A percentile compares a stretch with the other conserved stretches of the same genome.
These are phyloP conservation scores for Elmis aenea DNA, from an alignment of 2,888 invertebrate species.

Conservation along the genomic window DNA sequence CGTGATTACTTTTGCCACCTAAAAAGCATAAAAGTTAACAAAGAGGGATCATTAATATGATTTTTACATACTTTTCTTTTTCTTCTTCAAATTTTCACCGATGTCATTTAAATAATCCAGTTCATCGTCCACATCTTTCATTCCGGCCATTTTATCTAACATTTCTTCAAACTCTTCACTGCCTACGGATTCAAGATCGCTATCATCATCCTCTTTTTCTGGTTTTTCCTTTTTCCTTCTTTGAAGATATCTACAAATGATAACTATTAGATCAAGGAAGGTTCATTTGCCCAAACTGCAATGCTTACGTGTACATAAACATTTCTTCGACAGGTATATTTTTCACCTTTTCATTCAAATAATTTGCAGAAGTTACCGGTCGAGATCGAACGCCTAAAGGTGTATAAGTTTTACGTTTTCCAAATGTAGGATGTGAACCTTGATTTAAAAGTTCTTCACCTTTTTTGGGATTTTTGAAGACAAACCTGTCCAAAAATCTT, in stretches of 20 bases:
- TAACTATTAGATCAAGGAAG: background rate
- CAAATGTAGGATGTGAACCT: constrained; percentile 61
- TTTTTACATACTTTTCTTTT: constrained; percentile 38
- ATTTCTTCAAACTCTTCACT: constrained; percentile 74
- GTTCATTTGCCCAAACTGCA: constrained; percentile 2
- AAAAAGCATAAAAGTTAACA: no score
- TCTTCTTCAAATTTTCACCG: constrained; percentile 43
- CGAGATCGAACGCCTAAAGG: constrained; percentile 67
- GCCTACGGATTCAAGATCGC: constrained; percentile 66
- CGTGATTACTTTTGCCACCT: constrained; percentile 25
- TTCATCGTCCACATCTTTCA: constrained; percentile 50
- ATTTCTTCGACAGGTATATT: constrained; percentile 88
- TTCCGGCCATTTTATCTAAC: constrained; percentile 53
- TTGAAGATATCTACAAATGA: constrained; percentile 55
- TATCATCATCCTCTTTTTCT: constrained; percentile 54
- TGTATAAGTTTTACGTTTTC: constrained; percentile 61
- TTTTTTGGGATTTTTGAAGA: constrained; percentile 88
- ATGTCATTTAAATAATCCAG: constrained; percentile 66
- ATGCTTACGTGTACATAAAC: constrained; percentile 60
- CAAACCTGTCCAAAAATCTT: constrained; percentile 90
- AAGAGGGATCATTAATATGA: no score
- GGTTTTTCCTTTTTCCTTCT: constrained; percentile 45
- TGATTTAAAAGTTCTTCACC: constrained; percentile 49
- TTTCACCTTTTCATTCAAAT: constrained; percentile 60
- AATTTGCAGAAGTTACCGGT: constrained; percentile 67